These are phyloP conservation scores for Acanthosepion pharaonis DNA, from an alignment of 2,888 invertebrate species.

Conservation along the genomic window DNA sequence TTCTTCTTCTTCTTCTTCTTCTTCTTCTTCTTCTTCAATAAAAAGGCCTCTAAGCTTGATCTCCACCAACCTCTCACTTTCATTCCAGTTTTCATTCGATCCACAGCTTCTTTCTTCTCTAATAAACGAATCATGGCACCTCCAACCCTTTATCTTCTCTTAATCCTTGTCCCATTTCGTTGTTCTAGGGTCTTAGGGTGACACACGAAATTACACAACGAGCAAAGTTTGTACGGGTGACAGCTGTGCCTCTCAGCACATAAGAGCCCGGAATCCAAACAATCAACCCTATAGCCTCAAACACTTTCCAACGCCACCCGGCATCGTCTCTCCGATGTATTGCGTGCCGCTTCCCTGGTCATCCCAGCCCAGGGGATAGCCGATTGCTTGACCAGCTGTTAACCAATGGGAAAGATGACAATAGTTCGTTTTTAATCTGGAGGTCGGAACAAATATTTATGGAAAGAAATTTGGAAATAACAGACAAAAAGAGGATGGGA, in stretches of 20 bases:
- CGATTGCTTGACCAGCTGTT: constrained; percentile 21
- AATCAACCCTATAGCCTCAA: neutral
- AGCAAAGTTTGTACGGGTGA: neutral
- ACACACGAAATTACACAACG: constrained; percentile 4
- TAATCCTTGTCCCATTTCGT: neutral
- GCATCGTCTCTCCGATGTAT: neutral
- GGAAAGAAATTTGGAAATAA: neutral
- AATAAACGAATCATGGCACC: neutral
- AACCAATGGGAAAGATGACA: neutral
- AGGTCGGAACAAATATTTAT: constrained; percentile 9
- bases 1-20: too few relatives aligned
- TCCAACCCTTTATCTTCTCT: neutral
- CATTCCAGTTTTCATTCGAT: too few relatives aligned
- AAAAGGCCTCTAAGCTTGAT: too few relatives aligned
- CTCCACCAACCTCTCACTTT: too few relatives aligned
- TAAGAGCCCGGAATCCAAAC: neutral
- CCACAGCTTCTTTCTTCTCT: too few relatives aligned
- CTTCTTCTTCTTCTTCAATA: too few relatives aligned
- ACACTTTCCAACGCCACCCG: neutral
- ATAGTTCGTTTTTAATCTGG: neutral
- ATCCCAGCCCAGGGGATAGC: neutral
- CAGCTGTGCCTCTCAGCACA: neutral
- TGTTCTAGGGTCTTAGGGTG: constrained; percentile 33
- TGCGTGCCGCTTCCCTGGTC: neutral
- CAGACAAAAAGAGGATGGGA: too few relatives aligned